Base-by-base conservation (phyloP, 2,888 invertebrate species). In the Empis livida region DNA sequence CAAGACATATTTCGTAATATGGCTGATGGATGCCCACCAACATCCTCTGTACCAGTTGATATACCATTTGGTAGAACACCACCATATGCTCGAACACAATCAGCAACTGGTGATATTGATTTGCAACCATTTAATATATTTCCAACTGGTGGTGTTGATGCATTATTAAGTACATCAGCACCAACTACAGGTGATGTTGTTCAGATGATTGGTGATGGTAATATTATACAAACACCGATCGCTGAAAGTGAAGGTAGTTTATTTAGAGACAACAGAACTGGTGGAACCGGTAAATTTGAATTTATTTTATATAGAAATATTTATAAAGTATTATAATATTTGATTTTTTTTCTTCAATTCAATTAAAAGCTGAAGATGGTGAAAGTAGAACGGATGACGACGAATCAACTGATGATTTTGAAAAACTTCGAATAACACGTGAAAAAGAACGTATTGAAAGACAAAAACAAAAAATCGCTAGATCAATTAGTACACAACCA, bases 391-490 rank as follows among this genome's bases (percentile, higher is more conserved):
- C 61, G 38, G 65, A 64, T 53, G 49, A 49, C 9, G 23, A 42
- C 16, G 68, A 65, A 31, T 67, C 65, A 10, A 73, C 76, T 47
- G 84, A 84, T 57, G 84, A 86, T 53, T 86, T 86, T 58, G 76
- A 79, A 42, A 78, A 79, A 49, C 67, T 88, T 43, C 81, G 81
- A 58, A 74, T 74, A 41, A 73, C 77, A 46, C 73, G 86, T 3
- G 81, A 83, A 57, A 80, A 80, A 58, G 80, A 83, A 60, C 75
- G 84, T n/a, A 65, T 73, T 8, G 75, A 78, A 46, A 74, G 76
- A 45, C 75, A 78, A 53, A 66, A 78, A 53, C 75, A 76, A 53
- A 79, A 77, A 57, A 67, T 78, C 63, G 80, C 75, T 1, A 72
- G 81, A 46, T 61, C 67, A n/a, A 66, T 69, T 8, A 69, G 69